Percentiles rank a stretch among this genome's conserved stretches.
These are phyloP conservation scores for Tenualosa ilisha DNA, from an alignment of 2,797 vertebrate species.

Conservation along the genomic window DNA sequence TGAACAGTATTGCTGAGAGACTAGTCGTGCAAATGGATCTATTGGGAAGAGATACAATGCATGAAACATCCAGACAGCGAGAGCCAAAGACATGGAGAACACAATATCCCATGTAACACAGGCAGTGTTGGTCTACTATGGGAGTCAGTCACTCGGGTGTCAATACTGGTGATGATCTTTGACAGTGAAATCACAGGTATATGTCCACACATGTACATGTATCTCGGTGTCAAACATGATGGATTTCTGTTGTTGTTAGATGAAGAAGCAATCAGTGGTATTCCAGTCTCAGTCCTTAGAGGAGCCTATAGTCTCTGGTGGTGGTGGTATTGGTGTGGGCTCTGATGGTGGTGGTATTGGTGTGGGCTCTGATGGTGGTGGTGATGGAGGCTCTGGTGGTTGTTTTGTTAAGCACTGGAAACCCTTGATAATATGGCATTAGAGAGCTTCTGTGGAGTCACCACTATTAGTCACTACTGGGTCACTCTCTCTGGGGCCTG, in stretches of 20 bases:
- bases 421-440: background rate
- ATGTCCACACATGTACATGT: background rate
- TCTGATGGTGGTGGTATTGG: too few species aligned
- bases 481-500: background rate
- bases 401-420: conserved; percentile 1
- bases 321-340: too few species aligned
- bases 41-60: background rate
- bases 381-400: background rate
- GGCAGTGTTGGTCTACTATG: background rate
- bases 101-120: background rate
- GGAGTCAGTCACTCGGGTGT: background rate
- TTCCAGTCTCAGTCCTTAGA: too few species aligned
- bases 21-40: background rate
- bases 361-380: too few species aligned
- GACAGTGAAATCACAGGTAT: too few species aligned
- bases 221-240: background rate
- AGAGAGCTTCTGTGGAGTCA: background rate
- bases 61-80: background rate
- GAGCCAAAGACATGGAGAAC: background rate
- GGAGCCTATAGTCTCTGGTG: background rate
- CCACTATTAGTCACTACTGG: background rate
- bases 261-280: background rate
- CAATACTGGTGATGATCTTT: background rate
- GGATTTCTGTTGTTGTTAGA: background rate
- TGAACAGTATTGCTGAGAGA: too few species aligned